Evolutionary conservation across 2,797 vertebrate species (phyloP).

Genomic region (Tokudaia tokunoshimensis): DNA sequence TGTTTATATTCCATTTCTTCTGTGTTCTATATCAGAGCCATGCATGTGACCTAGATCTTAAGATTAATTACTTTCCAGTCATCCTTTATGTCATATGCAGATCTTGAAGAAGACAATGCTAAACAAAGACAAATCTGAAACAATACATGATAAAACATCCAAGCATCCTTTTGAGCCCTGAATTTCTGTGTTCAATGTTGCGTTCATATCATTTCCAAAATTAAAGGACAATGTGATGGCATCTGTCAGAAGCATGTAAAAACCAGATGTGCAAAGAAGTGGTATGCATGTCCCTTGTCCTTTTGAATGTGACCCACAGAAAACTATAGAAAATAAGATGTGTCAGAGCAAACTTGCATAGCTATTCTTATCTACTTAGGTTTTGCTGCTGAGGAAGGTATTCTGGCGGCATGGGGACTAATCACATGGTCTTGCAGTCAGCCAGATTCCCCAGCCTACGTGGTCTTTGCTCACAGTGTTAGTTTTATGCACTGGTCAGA

Average conservation of each 20-base stretch:
- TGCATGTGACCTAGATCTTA: not conserved
- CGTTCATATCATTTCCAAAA: not conserved
- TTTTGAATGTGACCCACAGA: not conserved
- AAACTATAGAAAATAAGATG: not conserved
- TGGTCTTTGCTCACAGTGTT: not conserved
- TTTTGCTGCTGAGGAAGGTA: not conserved
- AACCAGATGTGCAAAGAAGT: not conserved
- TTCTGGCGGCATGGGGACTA: not conserved
- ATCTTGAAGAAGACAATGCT: not conserved
- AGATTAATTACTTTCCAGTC: not conserved
- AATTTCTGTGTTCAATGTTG: not conserved
- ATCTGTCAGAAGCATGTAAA: not conserved
- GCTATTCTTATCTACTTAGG: not conserved
- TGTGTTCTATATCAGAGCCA: not conserved
- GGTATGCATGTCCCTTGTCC: not conserved
- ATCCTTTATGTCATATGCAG: not conserved
- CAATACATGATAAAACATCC: not conserved
- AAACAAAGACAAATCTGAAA: conserved; percentile 5
- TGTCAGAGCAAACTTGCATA: not conserved
- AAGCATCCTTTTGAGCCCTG: not conserved
- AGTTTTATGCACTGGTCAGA: not conserved
- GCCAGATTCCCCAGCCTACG: not conserved
- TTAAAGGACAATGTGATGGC: not conserved
- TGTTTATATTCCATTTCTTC: not conserved
- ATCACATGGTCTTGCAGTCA: too few species aligned